Evolutionary conservation across 1,140 invertebrate species (phyloP).

Genomic region (Goniozus legneri): DNA sequence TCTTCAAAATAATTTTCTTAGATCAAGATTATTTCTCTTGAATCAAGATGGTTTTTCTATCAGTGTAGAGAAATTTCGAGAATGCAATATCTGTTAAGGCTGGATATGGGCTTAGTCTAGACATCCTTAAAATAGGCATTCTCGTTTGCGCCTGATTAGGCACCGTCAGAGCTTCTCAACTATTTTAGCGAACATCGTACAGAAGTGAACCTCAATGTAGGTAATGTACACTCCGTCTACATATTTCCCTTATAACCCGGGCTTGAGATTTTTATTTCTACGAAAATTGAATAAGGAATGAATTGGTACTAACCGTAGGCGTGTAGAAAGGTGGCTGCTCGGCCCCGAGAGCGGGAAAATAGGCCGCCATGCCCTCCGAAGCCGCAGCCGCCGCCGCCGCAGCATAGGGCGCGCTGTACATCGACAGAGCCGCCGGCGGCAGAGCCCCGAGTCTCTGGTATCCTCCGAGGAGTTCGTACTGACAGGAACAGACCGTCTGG

Average conservation of each 20-base stretch:
- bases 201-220: too few relatives aligned
- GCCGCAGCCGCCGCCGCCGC: constrained; percentile 67
- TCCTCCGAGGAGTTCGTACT: constrained; percentile 72
- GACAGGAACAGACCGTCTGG: constrained; percentile 89
- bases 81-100: too few relatives aligned
- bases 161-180: too few relatives aligned
- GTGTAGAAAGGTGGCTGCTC: constrained; percentile 81
- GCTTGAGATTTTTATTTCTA: too few relatives aligned
- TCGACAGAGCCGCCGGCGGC: constrained; percentile 65
- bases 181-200: too few relatives aligned
- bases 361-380: constrained; percentile 69
- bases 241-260: background rate
- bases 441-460: constrained; percentile 75
- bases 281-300: background rate
- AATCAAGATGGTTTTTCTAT: too few relatives aligned
- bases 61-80: too few relatives aligned
- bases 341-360: constrained; percentile 74
- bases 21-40: too few relatives aligned
- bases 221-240: background rate
- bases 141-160: too few relatives aligned
- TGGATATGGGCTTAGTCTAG: too few relatives aligned
- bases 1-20: too few relatives aligned
- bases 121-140: too few relatives aligned
- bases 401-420: constrained; percentile 74
- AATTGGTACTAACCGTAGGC: constrained; percentile 67